A percentile compares a stretch with the other conserved stretches of the same genome.
These are phyloP conservation scores for Poeciliopsis occidentalis DNA, from an alignment of 2,113 vertebrate species.

Conservation along the genomic window DNA sequence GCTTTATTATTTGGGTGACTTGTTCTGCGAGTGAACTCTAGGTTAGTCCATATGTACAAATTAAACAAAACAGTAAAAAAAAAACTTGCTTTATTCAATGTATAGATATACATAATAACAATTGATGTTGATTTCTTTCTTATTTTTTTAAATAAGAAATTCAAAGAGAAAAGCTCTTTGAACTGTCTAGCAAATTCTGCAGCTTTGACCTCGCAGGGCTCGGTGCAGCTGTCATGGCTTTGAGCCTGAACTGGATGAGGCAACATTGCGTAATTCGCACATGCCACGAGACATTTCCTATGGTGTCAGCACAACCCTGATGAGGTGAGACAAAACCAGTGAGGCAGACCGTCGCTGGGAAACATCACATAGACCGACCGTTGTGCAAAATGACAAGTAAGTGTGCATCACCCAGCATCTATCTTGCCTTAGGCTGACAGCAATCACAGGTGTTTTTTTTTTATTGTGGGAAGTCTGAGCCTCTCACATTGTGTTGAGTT, in stretches of 20 bases:
- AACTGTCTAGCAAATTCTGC: not conserved
- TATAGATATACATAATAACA: not conserved
- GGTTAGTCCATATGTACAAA: not conserved
- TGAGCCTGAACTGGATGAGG: conserved; percentile 48
- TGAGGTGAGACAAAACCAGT: not conserved
- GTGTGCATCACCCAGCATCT: not conserved
- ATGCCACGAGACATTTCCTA: conserved; percentile 5
- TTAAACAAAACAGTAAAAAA: not conserved
- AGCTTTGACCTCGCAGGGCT: not conserved
- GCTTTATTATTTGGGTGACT: too few relatives aligned
- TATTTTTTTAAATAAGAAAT: not conserved
- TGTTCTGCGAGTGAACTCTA: not conserved
- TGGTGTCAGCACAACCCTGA: conserved; percentile 57
- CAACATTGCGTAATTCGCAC: conserved; percentile 64
- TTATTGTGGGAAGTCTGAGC: not conserved
- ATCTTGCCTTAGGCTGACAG: not conserved
- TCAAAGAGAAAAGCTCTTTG: not conserved
- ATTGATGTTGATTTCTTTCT: not conserved
- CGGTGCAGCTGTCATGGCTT: not conserved
- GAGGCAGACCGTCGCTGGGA: not conserved
- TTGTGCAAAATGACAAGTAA: conserved; percentile 11
- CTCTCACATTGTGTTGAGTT: not conserved
- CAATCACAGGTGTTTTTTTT: not conserved
- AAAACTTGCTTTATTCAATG: too few relatives aligned
- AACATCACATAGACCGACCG: not conserved